Conservation (phyloP, 2,888 invertebrate species). For the Euzophera pinguis region DNA sequence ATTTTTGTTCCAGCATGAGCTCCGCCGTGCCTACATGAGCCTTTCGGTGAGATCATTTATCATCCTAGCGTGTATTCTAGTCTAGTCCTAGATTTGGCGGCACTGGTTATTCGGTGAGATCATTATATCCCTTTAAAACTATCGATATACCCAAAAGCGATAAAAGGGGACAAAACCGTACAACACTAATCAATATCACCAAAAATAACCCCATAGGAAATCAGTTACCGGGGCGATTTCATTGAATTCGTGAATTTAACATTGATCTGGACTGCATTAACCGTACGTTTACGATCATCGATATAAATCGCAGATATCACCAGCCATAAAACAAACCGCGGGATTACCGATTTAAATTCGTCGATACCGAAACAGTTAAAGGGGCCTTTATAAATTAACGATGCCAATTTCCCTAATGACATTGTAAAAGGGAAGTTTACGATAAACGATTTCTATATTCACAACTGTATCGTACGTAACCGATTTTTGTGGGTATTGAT, state of each 20-base stretch:
- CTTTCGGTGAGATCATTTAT: no score
- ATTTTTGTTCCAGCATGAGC: no score
- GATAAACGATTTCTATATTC: conserved; percentile 54
- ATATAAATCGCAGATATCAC: conserved; percentile 64
- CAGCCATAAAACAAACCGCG: conserved; percentile 71
- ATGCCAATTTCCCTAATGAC: conserved; percentile 76
- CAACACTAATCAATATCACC: not conserved
- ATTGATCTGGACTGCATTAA: conserved; percentile 49
- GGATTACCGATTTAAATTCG: conserved; percentile 73
- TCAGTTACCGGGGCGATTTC: conserved; percentile 32
- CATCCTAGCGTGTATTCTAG: no score
- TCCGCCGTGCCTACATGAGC: no score
- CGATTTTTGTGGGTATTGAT: conserved; percentile 23
- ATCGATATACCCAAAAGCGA: conserved; percentile 17
- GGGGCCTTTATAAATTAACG: conserved; percentile 73
- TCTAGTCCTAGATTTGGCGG: no score
- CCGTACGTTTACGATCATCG: conserved; percentile 48
- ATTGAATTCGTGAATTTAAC: conserved; percentile 44
- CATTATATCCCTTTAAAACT: conserved; percentile 12
- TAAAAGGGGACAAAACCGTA: not conserved
- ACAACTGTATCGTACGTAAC: conserved; percentile 45
- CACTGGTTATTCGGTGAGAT: not conserved
- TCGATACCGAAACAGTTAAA: conserved; percentile 68
- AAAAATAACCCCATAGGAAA: conserved; percentile 25
- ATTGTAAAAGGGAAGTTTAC: conserved; percentile 76